Conservation (phyloP, 1,140 invertebrate species). For the Chrysomallon squamiferum region DNA sequence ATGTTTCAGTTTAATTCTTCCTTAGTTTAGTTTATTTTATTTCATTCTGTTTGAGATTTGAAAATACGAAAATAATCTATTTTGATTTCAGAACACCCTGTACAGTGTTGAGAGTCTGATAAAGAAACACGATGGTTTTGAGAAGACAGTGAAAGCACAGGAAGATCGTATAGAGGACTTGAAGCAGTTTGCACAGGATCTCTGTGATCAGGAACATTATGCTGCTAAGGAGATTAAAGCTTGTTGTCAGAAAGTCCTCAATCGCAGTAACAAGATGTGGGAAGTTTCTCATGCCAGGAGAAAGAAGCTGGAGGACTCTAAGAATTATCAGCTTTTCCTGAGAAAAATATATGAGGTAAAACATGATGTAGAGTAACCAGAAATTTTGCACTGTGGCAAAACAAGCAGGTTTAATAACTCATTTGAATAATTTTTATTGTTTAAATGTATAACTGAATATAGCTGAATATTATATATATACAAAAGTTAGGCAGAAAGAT, state of each 20-base stretch:
- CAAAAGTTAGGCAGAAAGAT: no score
- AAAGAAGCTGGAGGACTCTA: constrained; percentile 87
- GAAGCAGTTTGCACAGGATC: constrained; percentile 92
- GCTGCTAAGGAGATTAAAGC: constrained; percentile 95
- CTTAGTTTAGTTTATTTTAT: no score
- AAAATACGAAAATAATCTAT: constrained; percentile 3
- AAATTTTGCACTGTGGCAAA: neutral
- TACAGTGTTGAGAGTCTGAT: constrained; percentile 96
- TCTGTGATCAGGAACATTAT: constrained; percentile 94
- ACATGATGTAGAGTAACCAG: neutral
- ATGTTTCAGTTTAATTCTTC: no score
- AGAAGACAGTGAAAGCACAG: constrained; percentile 95
- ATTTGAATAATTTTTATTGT: no score
- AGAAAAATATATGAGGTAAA: constrained; percentile 94
- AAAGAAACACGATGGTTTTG: constrained; percentile 99
- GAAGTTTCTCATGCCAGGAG: constrained; percentile 81
- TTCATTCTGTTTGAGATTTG: no score
- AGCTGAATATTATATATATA: no score
- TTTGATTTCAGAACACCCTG: constrained; percentile 73
- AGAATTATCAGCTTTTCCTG: constrained; percentile 94
- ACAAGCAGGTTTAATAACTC: no score
- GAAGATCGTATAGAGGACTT: constrained; percentile 92
- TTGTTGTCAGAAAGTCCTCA: constrained; percentile 79
- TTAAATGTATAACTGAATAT: no score
- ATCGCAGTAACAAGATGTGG: constrained; percentile 83